phyloP scores from a whole-genome alignment of 2,797 vertebrate genomes.

The Ataeniobius toweri region DNA sequence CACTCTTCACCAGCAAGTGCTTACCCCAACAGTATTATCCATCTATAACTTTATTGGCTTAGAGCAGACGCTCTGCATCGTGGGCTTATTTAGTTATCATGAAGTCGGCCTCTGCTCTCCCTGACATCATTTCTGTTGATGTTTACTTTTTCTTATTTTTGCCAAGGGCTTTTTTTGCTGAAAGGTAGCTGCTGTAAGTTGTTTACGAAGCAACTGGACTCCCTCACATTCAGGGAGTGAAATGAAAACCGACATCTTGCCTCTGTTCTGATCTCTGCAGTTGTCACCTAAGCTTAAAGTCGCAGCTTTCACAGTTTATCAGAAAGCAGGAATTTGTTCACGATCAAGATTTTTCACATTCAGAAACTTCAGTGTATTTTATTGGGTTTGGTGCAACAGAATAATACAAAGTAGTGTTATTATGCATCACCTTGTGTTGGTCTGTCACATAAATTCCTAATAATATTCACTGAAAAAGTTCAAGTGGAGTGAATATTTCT shows the following conservation, averaged over 20 bases:
- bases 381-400: not conserved
- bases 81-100: slow-evolving; percentile 20
- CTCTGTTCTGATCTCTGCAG: not conserved
- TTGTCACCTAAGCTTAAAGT: not conserved
- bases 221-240: not conserved
- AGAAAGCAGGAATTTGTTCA: not conserved
- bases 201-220: slow-evolving; percentile 4
- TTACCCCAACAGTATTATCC: slow-evolving; percentile 37
- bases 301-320: not conserved
- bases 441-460: not conserved
- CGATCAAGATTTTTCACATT: not conserved
- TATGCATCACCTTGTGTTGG: not conserved
- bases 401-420: not conserved
- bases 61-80: slow-evolving; percentile 29
- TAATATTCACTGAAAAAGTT: too few relatives aligned
- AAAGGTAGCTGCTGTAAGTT: not conserved
- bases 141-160: slow-evolving; percentile 24
- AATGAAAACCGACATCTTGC: not conserved
- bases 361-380: not conserved
- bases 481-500: too few relatives aligned
- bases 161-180: not conserved
- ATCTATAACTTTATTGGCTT: slow-evolving; percentile 34
- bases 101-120: slow-evolving; percentile 18
- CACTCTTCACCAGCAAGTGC: slow-evolving; percentile 30
- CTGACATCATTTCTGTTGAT: slow-evolving; percentile 19